Conservation (phyloP, 2,888 invertebrate genomes). For the Apodemia mormo region DNA sequence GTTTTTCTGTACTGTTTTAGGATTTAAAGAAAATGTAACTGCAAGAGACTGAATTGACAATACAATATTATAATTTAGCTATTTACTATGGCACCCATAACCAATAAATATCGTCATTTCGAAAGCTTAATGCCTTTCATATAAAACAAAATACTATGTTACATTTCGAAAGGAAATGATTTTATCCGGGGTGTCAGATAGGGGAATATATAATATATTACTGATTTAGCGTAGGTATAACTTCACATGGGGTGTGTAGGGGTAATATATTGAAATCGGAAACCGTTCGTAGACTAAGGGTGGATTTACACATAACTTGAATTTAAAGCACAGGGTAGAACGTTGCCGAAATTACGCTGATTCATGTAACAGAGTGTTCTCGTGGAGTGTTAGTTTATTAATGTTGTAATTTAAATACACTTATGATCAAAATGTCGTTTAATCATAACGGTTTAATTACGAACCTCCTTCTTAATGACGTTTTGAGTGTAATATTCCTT, state of each 20-base stretch:
- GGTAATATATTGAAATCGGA: conserved; percentile 27
- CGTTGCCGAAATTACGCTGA: conserved; percentile 5
- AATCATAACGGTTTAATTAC: no score
- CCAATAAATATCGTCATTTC: conserved; percentile 3
- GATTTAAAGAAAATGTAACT: no score
- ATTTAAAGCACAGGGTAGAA: conserved; percentile 2
- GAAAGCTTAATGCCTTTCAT: conserved; percentile 5
- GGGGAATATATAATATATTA: conserved; percentile 15
- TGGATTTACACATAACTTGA: conserved; percentile 19
- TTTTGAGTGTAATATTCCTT: no score
- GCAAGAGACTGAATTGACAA: no score
- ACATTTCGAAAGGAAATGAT: conserved; percentile 6
- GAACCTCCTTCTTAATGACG: no score
- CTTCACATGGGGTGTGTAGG: conserved; percentile 20
- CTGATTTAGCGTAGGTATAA: conserved; percentile 11
- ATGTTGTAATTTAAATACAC: neutral
- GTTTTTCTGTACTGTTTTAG: no score
- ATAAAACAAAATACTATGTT: conserved; percentile 11
- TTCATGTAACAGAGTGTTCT: conserved; percentile 9
- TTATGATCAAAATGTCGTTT: no score
- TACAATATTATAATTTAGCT: neutral
- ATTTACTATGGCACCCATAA: neutral
- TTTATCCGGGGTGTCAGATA: conserved; percentile 15
- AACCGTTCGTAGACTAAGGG: conserved; percentile 13
- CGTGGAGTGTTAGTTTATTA: neutral